Evolutionary conservation across 2,888 invertebrate species (phyloP), one percentile per base, ranked within the genome.

Genomic region (Argyra leucocephala): DNA sequence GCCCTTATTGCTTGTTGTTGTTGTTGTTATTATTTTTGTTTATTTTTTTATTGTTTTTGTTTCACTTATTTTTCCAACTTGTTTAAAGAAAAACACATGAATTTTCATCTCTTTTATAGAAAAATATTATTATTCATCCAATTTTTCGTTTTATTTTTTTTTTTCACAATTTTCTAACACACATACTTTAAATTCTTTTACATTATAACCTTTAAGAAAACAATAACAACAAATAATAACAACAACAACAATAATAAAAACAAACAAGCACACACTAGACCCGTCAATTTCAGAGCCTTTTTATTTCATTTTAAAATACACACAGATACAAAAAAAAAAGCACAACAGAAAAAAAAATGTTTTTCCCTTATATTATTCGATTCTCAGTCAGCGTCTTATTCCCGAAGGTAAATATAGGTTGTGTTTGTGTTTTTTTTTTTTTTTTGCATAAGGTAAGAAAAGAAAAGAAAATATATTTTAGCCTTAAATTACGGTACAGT

Each of bases 31-130:
- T n/a, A n/a, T n/a, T 31, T 31, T 31, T 31, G 31, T 31, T n/a
- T n/a, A n/a, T 31, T 31, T 31, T 10, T 31, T 31, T 10, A 10
- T 31, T 31, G 15, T n/a, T 48, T 48, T 18, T 18, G 12, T 48
- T 48, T 48, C 48, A 18, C 48, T n/a, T n/a, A n/a, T n/a, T n/a
- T n/a, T n/a, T 18, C n/a, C n/a, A 48, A 48, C 2, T 48, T 48
- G 18, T 48, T 48, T 48, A 48, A 48, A 48, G 48, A 48, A 48
- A 48, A 48, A 48, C 18, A 48, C 48, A 48, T 48, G 48, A 48
- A 48, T 48, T 48, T 48, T 15, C 18, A 48, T 48, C n/a, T 18
- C 5, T n/a, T 48, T 18, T 18, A 48, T 48, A 48, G n/a, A 2
- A 48, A 48, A 48, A 48, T 48, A 48, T 31, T 31, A 31, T 31